phyloP scores from a whole-genome alignment of 92 coral and sea anemone genomes.

The Phenganax marumi region DNA sequence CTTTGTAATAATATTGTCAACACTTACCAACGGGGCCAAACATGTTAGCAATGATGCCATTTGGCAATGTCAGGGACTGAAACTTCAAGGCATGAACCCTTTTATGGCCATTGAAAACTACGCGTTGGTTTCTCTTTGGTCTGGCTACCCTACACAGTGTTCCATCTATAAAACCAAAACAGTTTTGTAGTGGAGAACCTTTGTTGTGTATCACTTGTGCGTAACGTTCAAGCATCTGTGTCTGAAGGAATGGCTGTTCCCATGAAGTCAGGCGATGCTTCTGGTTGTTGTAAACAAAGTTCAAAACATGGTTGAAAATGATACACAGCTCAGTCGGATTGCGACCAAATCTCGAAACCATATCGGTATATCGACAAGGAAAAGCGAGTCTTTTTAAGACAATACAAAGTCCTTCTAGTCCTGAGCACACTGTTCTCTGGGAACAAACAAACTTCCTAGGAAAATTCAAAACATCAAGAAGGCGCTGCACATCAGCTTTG shows the following conservation, averaged over 20 bases:
- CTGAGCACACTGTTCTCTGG: slow-evolving; percentile 61
- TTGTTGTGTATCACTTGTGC: too few species aligned
- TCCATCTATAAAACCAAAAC: too few species aligned
- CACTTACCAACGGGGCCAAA: too few species aligned
- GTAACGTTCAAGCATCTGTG: too few species aligned
- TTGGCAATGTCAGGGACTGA: too few species aligned
- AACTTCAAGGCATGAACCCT: too few species aligned
- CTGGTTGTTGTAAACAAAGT: slow-evolving; percentile 42
- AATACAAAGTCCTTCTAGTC: slow-evolving; percentile 60
- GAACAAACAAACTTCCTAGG: slow-evolving; percentile 57
- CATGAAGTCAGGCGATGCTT: slow-evolving; percentile 58
- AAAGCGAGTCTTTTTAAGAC: slow-evolving; percentile 57
- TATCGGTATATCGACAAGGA: slow-evolving; percentile 60
- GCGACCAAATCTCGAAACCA: slow-evolving; percentile 60
- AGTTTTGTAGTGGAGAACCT: too few species aligned
- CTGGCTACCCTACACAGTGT: too few species aligned
- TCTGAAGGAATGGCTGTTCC: slow-evolving; percentile 65
- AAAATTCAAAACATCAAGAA: slow-evolving; percentile 29
- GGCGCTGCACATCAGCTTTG: slow-evolving; percentile 35
- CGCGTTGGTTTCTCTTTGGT: too few species aligned
- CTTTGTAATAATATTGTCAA: too few species aligned
- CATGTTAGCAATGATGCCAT: too few species aligned
- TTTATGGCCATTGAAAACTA: too few species aligned
- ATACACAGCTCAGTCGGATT: slow-evolving; percentile 65
- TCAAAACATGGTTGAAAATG: slow-evolving; percentile 46